Conservation (phyloP, 2,113 vertebrate species). For the Aythya baeri region DNA sequence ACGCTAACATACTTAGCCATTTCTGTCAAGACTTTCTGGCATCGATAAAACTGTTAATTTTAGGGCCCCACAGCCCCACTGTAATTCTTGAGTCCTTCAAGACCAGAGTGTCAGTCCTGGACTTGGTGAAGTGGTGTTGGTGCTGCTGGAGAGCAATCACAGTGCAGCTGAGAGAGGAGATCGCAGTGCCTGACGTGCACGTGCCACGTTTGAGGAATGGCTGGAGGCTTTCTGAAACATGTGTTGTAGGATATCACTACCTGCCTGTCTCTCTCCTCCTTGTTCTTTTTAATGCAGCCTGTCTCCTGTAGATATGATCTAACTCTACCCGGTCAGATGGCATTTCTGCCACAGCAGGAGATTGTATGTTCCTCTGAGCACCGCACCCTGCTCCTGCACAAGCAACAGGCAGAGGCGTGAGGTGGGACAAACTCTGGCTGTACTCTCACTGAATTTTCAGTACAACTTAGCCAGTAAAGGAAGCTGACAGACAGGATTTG, state of each 20-base stretch:
- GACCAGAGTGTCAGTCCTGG: not conserved
- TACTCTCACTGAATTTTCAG: not conserved
- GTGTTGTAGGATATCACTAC: slow-evolving; percentile 15
- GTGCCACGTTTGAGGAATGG: not conserved
- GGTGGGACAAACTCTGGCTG: not conserved
- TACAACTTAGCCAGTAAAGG: not conserved
- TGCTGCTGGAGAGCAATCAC: not conserved
- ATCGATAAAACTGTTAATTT: not conserved
- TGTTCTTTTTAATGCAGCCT: not conserved
- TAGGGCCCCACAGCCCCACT: not conserved
- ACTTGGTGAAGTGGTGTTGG: not conserved
- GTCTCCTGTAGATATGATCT: not conserved
- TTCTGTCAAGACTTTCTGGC: not conserved
- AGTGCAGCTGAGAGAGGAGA: not conserved
- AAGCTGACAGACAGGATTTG: not conserved
- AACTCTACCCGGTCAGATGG: not conserved
- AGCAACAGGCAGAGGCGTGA: not conserved
- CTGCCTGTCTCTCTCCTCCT: not conserved
- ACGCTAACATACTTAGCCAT: not conserved
- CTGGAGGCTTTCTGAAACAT: not conserved
- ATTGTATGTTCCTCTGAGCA: rapidly evolving
- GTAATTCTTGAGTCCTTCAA: not conserved
- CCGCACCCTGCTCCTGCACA: not conserved
- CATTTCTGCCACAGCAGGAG: not conserved
- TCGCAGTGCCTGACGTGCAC: not conserved